phyloP scores from a whole-genome alignment of 1,140 invertebrate genomes.

The Mylabris phalerata region DNA sequence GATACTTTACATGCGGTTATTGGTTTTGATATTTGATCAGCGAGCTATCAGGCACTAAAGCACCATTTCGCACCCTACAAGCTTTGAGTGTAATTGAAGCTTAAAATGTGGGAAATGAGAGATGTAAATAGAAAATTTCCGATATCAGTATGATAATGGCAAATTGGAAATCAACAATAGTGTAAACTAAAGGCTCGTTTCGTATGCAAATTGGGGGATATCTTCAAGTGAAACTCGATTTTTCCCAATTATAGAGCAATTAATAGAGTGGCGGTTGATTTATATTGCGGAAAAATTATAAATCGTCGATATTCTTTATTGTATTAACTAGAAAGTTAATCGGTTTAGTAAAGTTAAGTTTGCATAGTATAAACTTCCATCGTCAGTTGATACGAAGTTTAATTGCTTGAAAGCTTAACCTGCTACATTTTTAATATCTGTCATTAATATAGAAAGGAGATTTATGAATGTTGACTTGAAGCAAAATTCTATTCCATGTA shows the following conservation, averaged over 20 bases:
- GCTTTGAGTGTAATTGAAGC: too few relatives aligned
- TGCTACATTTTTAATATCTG: conserved; percentile 13
- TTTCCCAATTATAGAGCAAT: too few relatives aligned
- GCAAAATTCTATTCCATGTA: too few relatives aligned
- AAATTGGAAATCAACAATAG: not conserved
- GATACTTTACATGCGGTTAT: too few relatives aligned
- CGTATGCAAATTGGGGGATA: not conserved
- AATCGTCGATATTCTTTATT: conserved; percentile 1
- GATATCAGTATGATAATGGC: too few relatives aligned
- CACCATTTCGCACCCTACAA: too few relatives aligned
- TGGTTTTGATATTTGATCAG: too few relatives aligned
- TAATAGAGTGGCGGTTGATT: not conserved
- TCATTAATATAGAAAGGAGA: conserved; percentile 7
- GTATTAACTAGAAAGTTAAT: conserved; percentile 12
- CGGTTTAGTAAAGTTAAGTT: conserved; percentile 9
- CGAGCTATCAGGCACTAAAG: too few relatives aligned
- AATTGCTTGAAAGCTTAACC: conserved; percentile 12
- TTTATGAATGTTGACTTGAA: not conserved
- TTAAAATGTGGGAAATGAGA: too few relatives aligned
- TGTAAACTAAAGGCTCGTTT: not conserved
- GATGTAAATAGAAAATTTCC: too few relatives aligned
- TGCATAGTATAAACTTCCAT: conserved; percentile 7
- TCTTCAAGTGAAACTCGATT: too few relatives aligned
- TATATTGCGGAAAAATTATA: not conserved
- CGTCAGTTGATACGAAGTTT: conserved; percentile 3